These are phyloP conservation scores for Platichthys flesus DNA, from an alignment of 2,113 vertebrate species.

Conservation along the genomic window DNA sequence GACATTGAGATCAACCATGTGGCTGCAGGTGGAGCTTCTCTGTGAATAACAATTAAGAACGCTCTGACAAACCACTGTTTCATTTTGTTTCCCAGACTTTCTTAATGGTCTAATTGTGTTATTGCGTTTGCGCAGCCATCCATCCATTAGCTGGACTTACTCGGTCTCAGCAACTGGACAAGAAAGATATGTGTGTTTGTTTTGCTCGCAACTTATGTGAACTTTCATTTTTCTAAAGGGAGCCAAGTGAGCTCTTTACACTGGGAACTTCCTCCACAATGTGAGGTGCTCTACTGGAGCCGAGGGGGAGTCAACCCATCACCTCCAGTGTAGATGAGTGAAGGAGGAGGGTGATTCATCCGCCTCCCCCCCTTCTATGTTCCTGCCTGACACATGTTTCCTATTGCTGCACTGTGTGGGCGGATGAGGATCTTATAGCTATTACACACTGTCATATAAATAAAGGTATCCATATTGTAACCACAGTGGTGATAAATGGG, in stretches of 20 bases:
- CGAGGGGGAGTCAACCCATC: background rate
- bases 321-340: background rate
- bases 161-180: background rate
- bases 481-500: conserved; percentile 11
- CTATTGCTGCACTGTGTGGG: conserved; percentile 9
- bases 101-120: too few species aligned
- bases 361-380: background rate
- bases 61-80: too few species aligned
- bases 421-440: conserved; percentile 24
- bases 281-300: background rate
- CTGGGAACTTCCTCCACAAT: background rate
- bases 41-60: too few species aligned
- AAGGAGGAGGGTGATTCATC: conserved; percentile 1
- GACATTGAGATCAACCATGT: too few species aligned
- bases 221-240: background rate
- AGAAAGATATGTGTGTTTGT: background rate
- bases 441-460: conserved; percentile 34
- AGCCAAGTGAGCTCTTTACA: background rate
- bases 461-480: conserved; percentile 21
- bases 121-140: background rate
- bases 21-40: too few species aligned
- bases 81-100: too few species aligned
- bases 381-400: conserved; percentile 5
- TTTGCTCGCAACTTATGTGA: background rate
- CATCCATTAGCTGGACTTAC: background rate